phyloP scores from a whole-genome alignment of 2,888 invertebrate genomes.

The Sarcophaga rosellei region DNA sequence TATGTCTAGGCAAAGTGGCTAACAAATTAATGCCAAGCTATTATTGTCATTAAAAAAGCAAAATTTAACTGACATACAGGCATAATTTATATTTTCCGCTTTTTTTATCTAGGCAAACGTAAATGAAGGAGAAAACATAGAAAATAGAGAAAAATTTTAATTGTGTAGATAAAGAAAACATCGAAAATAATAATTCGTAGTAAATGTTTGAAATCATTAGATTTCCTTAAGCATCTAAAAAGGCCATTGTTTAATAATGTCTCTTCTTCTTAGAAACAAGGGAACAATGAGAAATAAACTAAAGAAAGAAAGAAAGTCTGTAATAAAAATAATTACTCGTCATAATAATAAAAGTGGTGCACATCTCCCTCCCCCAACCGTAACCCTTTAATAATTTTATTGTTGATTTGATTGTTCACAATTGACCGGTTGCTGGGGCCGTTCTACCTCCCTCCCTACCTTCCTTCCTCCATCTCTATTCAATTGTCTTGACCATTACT shows the following conservation, averaged over 20 bases:
- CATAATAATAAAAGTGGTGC: constrained; percentile 20
- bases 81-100: neutral
- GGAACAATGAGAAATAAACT: constrained; percentile 14
- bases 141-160: constrained; percentile 9
- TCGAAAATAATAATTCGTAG: neutral
- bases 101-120: neutral
- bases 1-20: constrained; percentile 26
- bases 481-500: constrained; percentile 53
- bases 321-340: constrained; percentile 42
- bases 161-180: neutral
- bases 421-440: constrained; percentile 4
- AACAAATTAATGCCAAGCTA: constrained; percentile 23
- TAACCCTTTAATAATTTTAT: constrained; percentile 10
- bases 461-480: too few species aligned
- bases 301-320: constrained; percentile 46
- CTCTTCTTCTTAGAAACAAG: too few species aligned
- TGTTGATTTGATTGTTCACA: constrained; percentile 36
- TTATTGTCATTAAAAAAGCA: constrained; percentile 9
- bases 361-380: neutral
- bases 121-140: too few species aligned
- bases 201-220: neutral
- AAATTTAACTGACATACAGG: neutral
- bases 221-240: constrained; percentile 23
- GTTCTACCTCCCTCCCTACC: too few species aligned
- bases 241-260: neutral